These are phyloP conservation scores for Ichneumoninae sp. DNA, from an alignment of 2,888 invertebrate species.

Conservation along the genomic window DNA sequence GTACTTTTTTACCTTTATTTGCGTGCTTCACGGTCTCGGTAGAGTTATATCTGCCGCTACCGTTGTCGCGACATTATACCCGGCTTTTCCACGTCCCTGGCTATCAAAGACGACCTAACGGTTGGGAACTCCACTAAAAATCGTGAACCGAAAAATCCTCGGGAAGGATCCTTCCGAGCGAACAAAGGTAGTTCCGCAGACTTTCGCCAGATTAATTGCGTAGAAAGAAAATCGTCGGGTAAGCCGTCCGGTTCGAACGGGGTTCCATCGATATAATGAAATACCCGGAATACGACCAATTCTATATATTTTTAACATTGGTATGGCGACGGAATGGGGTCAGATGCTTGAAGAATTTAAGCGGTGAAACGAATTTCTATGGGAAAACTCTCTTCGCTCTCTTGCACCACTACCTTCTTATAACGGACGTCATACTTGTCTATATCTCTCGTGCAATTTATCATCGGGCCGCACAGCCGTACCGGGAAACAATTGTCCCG, in stretches of 20 bases:
- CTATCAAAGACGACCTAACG: conserved; percentile 25
- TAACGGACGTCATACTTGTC: background rate
- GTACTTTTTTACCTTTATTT: conserved; percentile 47
- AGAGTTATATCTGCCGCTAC: background rate
- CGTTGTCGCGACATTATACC: conserved; percentile 19
- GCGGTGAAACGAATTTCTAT: conserved; percentile 16
- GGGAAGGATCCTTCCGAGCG: background rate
- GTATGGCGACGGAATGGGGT: background rate
- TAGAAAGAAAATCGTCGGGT: background rate
- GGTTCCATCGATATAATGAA: background rate
- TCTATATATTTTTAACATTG: background rate
- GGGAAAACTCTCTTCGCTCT: background rate
- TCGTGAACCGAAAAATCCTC: background rate
- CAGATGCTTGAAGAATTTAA: conserved; percentile 10
- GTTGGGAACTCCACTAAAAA: background rate
- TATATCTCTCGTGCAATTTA: conserved; percentile 13
- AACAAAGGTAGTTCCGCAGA: background rate
- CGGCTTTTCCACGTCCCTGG: conserved; percentile 14
- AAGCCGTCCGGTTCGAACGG: background rate
- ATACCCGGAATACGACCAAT: conserved; percentile 3
- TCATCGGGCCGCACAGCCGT: conserved; percentile 11
- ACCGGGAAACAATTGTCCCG: conserved; percentile 24
- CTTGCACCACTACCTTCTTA: background rate
- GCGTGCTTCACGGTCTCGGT: background rate
- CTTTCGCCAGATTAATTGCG: background rate